A percentile compares a stretch with the other conserved stretches of the same genome.
Evolutionary conservation across 1,140 invertebrate species (phyloP).

Genomic region (Drosophila auraria): DNA sequence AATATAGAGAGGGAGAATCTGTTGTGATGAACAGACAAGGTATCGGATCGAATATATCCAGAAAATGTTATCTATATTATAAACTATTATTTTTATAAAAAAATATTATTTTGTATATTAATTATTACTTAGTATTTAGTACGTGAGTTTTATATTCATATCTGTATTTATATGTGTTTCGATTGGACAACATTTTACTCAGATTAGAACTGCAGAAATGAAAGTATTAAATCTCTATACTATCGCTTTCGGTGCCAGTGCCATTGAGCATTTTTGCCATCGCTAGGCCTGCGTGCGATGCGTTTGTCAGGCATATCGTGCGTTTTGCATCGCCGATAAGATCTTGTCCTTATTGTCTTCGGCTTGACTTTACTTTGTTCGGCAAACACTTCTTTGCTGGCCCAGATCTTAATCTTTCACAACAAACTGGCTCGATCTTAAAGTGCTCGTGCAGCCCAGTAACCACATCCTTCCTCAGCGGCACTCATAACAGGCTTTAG

Average conservation of each 20-base stretch:
- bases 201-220: too few species aligned
- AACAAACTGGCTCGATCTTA: slow-evolving; percentile 42
- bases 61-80: background rate
- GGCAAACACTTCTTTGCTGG: slow-evolving; percentile 39
- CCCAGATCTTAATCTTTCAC: slow-evolving; percentile 47
- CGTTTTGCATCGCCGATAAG: slow-evolving; percentile 48
- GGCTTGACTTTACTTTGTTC: slow-evolving; percentile 41
- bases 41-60: background rate
- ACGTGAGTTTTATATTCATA: background rate
- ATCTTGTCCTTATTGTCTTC: slow-evolving; percentile 50
- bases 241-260: background rate
- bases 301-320: slow-evolving; percentile 47
- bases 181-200: background rate
- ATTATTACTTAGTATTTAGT: too few species aligned
- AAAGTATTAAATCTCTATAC: background rate
- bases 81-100: too few species aligned
- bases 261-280: background rate
- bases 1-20: background rate
- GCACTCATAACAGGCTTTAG: slow-evolving; percentile 57
- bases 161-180: background rate
- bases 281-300: background rate
- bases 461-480: slow-evolving; percentile 4
- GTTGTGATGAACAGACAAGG: background rate
- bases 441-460: slow-evolving; percentile 26
- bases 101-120: too few species aligned